Evolutionary conservation across 1,140 invertebrate genomes (phyloP), one percentile per base, ranked within the genome.

Genomic region (Musca domestica): DNA sequence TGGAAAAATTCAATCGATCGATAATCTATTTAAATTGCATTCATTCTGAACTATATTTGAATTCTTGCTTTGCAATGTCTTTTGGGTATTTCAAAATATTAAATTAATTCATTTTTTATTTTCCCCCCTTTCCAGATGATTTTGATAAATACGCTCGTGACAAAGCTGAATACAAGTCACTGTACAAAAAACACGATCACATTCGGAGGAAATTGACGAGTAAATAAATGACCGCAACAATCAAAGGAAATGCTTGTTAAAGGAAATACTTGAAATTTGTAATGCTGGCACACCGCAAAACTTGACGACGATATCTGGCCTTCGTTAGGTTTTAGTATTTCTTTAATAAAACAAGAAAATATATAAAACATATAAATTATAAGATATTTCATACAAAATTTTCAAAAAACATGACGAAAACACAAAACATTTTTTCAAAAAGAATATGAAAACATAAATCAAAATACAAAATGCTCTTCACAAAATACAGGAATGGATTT

Each of bases 111-210:
- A 30, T 30, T 30, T 30, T 30, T 30, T 30, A 30, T 34, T 67
- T 20, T 30, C 22, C 25, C n/a, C 3, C 22, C 9, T 27, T 54
- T 64, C 3, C 19, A 70, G 69, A 63, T n/a, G 65, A 70, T 7
- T 70, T 70, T 19, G 65, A 67, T 19, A 49, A 7, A 19, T 64
- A 70, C 20, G 52, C 25, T 30, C 54, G 49, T 19, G 69, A 67
- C 17, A 52, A 56, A 22, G 56, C 69, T 9, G 23, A 70, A 20
- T 70, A 58, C 48, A 63, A 67, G 19, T 70, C 47, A 10, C 41
- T 70, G 20, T 70, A 64, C 14, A 67, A 63, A 34, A 70, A 70
- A 54, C 54, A 67, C n/a, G 69, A 70, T 15, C 47, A 67, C 48
- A 23, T 70, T 46, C 19, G 68, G 25, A 66, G 68, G 12, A 66